These are phyloP conservation scores for Xestia xanthographa DNA, from an alignment of 2,888 invertebrate species.

Conservation along the genomic window DNA sequence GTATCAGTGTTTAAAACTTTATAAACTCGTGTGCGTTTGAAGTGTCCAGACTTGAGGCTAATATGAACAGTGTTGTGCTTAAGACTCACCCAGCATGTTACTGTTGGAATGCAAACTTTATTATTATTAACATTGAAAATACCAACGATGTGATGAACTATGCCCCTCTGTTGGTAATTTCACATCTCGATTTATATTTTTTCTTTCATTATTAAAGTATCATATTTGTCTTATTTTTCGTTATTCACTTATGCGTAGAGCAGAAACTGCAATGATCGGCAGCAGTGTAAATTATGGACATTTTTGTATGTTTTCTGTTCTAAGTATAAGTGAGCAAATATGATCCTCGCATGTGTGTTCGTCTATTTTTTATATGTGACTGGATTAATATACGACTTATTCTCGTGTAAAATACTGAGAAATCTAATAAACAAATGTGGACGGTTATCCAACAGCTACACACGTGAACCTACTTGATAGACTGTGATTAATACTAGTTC, in stretches of 20 bases:
- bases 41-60: constrained; percentile 71
- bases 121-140: constrained; percentile 66
- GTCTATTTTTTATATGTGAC: constrained; percentile 64
- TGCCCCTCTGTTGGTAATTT: constrained; percentile 60
- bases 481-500: constrained; percentile 57
- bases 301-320: constrained; percentile 38
- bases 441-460: constrained; percentile 61
- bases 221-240: constrained; percentile 58
- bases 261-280: constrained; percentile 30
- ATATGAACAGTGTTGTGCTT: constrained; percentile 71
- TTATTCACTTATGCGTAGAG: constrained; percentile 51
- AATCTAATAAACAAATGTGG: constrained; percentile 53
- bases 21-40: constrained; percentile 69
- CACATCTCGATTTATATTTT: constrained; percentile 48
- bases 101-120: constrained; percentile 74
- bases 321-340: constrained; percentile 59
- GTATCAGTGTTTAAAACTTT: constrained; percentile 68
- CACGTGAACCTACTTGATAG: constrained; percentile 37
- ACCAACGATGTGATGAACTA: constrained; percentile 61
- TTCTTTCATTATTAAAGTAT: constrained; percentile 47
- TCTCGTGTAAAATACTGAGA: constrained; percentile 58
- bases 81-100: constrained; percentile 79
- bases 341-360: constrained; percentile 69
- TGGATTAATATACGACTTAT: constrained; percentile 65
- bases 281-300: constrained; percentile 27